Evolutionary conservation across 2,113 vertebrate genomes (phyloP).

Genomic region (Macquaria australasica): DNA sequence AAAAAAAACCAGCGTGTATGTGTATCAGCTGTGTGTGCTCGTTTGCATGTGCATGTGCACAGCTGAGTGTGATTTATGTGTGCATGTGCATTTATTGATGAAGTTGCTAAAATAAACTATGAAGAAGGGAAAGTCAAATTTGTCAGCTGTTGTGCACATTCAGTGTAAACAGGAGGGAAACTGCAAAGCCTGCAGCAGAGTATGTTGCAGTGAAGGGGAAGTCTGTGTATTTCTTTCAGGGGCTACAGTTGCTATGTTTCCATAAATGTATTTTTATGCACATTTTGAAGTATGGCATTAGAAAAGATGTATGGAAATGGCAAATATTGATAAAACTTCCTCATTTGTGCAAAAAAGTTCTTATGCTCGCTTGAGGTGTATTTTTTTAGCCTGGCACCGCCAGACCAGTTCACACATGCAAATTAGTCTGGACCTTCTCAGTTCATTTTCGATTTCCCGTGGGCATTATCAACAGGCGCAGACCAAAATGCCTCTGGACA

Average conservation of each 20-base stretch:
- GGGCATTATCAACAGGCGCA: too few species aligned
- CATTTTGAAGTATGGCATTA: too few species aligned
- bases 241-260: not conserved
- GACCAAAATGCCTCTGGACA: too few species aligned
- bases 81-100: slow-evolving; percentile 48
- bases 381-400: too few species aligned
- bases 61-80: slow-evolving; percentile 39
- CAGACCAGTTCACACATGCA: too few species aligned
- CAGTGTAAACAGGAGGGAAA: slow-evolving; percentile 30
- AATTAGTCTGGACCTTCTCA: too few species aligned
- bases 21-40: slow-evolving; percentile 22
- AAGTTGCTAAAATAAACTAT: slow-evolving; percentile 29
- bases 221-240: not conserved
- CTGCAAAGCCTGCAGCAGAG: slow-evolving; percentile 39
- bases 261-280: too few species aligned
- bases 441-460: too few species aligned
- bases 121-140: slow-evolving; percentile 39
- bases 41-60: slow-evolving; percentile 26
- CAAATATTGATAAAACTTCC: too few species aligned
- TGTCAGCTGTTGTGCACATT: slow-evolving; percentile 44
- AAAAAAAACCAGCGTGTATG: slow-evolving; percentile 7
- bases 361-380: too few species aligned
- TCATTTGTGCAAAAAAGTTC: too few species aligned
- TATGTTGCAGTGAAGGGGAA: not conserved
- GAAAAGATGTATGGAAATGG: too few species aligned